A percentile compares a stretch with the other conserved stretches of the same genome.
These are phyloP conservation scores for Coecobrya sp. DNA, from an alignment of 2,888 invertebrate genomes.

Conservation along the genomic window DNA sequence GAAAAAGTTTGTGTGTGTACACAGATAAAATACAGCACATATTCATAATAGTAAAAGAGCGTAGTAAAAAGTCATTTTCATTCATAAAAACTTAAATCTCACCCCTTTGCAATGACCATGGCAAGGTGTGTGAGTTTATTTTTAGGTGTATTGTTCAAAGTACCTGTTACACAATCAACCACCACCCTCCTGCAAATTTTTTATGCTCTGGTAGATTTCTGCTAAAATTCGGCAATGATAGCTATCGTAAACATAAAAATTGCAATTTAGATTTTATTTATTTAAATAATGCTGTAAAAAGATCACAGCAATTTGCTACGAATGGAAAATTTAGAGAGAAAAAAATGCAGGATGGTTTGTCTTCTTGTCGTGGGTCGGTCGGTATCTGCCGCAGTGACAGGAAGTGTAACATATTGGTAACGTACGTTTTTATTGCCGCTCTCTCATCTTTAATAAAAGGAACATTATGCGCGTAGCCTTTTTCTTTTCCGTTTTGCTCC, in stretches of 20 bases:
- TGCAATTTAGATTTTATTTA: too few relatives aligned
- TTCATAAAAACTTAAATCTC: neutral
- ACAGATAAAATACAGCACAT: conserved; percentile 10
- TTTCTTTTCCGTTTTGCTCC: conserved; percentile 7
- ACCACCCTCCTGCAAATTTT: too few relatives aligned
- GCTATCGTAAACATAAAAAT: too few relatives aligned
- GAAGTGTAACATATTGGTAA: conserved; percentile 76
- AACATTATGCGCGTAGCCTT: conserved; percentile 50
- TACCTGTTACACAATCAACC: neutral
- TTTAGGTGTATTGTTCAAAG: neutral
- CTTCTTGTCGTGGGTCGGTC: neutral
- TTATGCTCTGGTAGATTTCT: neutral
- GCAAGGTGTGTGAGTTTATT: neutral
- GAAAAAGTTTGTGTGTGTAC: neutral
- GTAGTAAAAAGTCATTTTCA: conserved; percentile 27
- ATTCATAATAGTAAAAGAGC: conserved; percentile 2
- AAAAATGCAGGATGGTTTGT: neutral
- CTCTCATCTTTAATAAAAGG: conserved; percentile 56
- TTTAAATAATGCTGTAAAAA: too few relatives aligned
- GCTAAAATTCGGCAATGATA: neutral
- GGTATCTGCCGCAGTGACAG: conserved; percentile 43
- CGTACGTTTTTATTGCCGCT: conserved; percentile 58
- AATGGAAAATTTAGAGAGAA: neutral
- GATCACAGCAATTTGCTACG: too few relatives aligned
- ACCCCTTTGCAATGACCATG: neutral